These are phyloP conservation scores for Noctua fimbriata DNA, from an alignment of 2,888 invertebrate species.

Conservation along the genomic window DNA sequence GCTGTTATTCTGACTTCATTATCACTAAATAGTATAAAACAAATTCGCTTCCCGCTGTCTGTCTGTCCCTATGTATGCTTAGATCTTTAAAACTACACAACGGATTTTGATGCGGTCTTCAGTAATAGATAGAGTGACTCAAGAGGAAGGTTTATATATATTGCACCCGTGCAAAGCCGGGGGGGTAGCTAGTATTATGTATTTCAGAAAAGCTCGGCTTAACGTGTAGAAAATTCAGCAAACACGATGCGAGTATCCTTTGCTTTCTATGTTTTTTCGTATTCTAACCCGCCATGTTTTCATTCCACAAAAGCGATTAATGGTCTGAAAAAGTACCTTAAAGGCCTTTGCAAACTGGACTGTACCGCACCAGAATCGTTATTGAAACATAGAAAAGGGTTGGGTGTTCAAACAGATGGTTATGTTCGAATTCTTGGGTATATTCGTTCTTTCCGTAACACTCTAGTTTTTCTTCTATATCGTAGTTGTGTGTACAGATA, in stretches of 20 bases:
- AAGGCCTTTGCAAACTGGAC: conserved; percentile 1
- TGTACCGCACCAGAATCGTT: not conserved
- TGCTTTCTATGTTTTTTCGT: conserved; percentile 28
- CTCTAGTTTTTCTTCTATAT: too few species aligned
- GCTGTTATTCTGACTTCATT: too few species aligned
- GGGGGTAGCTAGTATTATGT: too few species aligned
- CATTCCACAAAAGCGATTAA: conserved; percentile 34
- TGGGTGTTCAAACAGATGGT: not conserved
- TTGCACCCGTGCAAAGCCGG: too few species aligned
- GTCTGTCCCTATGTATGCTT: too few species aligned
- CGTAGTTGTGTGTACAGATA: not conserved
- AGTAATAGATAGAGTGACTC: too few species aligned
- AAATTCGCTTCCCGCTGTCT: too few species aligned
- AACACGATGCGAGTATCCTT: not conserved
- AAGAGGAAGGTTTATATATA: too few species aligned
- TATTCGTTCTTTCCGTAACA: too few species aligned
- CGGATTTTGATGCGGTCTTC: too few species aligned
- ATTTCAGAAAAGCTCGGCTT: not conserved
- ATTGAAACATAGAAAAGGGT: not conserved
- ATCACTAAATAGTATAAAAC: too few species aligned
- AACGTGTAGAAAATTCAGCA: not conserved
- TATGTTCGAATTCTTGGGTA: not conserved
- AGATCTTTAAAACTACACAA: too few species aligned
- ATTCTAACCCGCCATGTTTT: conserved; percentile 28
- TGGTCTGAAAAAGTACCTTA: conserved; percentile 24